phyloP scores from a whole-genome alignment of 2,113 vertebrate genomes.

The Nycticorax nycticorax region DNA sequence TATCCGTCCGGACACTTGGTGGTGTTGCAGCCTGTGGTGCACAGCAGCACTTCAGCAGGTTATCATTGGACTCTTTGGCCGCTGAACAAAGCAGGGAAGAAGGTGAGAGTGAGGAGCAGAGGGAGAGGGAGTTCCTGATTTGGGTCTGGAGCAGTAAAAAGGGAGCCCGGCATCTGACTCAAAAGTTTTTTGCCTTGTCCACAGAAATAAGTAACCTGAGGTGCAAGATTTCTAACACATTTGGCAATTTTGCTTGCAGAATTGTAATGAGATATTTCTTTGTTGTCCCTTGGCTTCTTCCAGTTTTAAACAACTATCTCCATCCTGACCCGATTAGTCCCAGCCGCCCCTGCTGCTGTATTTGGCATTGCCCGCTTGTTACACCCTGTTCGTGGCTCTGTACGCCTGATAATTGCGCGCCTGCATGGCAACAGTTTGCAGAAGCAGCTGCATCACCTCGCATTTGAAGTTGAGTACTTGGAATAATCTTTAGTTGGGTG shows the following conservation, averaged over 20 bases:
- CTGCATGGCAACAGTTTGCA: not conserved
- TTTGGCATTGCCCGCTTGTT: not conserved
- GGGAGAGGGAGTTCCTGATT: not conserved
- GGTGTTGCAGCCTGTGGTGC: not conserved
- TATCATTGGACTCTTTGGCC: not conserved
- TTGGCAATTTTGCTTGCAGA: not conserved
- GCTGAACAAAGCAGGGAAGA: not conserved
- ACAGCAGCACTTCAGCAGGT: not conserved
- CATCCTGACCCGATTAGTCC: not conserved
- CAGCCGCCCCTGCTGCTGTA: not conserved
- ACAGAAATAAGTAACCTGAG: not conserved
- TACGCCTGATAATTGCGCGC: not conserved
- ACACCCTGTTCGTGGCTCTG: rapidly evolving
- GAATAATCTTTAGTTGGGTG: not conserved
- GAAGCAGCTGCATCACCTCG: not conserved
- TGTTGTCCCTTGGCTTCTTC: not conserved
- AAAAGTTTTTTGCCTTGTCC: not conserved
- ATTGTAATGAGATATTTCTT: not conserved
- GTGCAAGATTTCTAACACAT: not conserved
- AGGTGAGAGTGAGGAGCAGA: not conserved
- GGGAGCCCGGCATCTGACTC: not conserved
- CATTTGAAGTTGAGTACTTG: not conserved
- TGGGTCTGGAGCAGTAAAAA: not conserved
- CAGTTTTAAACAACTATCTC: not conserved
- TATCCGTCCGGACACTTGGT: not conserved